Conservation (phyloP, 92 coral and sea anemone species). For the Phymanthus crucifer region DNA sequence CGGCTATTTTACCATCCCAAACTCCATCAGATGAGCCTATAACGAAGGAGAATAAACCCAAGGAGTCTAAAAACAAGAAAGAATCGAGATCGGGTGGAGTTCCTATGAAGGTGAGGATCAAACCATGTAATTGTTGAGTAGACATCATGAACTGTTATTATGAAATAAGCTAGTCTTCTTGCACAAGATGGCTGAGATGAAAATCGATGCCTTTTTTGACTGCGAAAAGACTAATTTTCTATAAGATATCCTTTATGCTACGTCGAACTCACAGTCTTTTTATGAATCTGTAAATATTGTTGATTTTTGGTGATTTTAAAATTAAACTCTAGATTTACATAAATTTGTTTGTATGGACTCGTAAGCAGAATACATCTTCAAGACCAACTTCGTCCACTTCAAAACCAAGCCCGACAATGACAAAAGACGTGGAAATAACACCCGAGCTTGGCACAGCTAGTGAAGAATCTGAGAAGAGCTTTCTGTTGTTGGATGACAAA, state of each 20-base stretch:
- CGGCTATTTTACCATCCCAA: constrained; percentile 31
- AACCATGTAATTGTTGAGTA: neutral
- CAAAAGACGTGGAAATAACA: neutral
- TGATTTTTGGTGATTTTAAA: neutral
- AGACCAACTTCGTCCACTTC: neutral
- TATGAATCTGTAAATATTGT: neutral
- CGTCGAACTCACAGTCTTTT: neutral
- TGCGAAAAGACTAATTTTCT: neutral
- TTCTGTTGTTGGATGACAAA: constrained; percentile 64
- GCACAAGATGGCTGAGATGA: neutral
- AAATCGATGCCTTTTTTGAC: neutral
- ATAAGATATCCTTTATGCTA: neutral
- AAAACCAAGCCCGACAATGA: constrained; percentile 8
- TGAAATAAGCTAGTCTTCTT: constrained; percentile 2
- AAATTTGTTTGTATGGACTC: neutral
- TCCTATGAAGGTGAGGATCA: constrained; percentile 12
- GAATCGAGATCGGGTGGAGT: constrained; percentile 5
- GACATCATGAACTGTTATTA: neutral
- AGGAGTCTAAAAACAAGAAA: neutral
- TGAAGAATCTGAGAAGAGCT: constrained; percentile 37
- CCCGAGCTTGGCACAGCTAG: neutral
- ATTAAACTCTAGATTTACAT: neutral
- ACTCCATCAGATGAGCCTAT: neutral
- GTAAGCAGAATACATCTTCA: neutral
- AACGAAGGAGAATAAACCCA: constrained; percentile 11